These are phyloP conservation scores for Oostethus manadensis DNA, from an alignment of 2,113 vertebrate genomes.

Conservation along the genomic window DNA sequence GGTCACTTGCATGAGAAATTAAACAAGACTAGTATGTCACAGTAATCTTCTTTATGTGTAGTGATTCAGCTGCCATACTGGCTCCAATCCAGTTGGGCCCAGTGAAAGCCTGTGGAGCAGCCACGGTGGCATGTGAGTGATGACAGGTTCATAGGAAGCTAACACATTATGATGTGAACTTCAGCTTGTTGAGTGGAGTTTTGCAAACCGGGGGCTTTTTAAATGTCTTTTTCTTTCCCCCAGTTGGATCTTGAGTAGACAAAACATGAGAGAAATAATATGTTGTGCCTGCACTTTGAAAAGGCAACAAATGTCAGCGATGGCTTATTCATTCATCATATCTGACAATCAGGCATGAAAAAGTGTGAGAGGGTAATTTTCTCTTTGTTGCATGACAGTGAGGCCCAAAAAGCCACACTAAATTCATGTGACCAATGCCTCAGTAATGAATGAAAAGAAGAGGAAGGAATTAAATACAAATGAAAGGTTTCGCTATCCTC, in stretches of 20 bases:
- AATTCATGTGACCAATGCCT: neutral
- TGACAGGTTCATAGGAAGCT: constrained; percentile 6
- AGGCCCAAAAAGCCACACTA: too few species aligned
- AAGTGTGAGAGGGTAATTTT: neutral
- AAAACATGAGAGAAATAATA: constrained; percentile 3
- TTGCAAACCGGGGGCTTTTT: neutral
- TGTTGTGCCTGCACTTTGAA: constrained; percentile 13
- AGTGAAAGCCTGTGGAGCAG: constrained; percentile 7
- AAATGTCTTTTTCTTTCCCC: neutral
- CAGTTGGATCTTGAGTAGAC: constrained; percentile 1
- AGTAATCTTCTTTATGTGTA: constrained; percentile 11
- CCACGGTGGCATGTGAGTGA: constrained; percentile 3
- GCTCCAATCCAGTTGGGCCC: constrained; percentile 35
- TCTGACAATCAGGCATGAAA: neutral
- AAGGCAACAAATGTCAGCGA: neutral
- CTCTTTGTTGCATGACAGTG: neutral
- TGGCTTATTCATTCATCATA: too few species aligned
- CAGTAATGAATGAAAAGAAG: too few species aligned
- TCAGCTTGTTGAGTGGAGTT: constrained; percentile 1
- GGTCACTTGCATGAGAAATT: constrained; percentile 19
- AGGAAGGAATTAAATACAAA: too few species aligned
- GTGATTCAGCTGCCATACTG: constrained; percentile 34
- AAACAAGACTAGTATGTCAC: constrained; percentile 32
- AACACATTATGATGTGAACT: constrained; percentile 9
- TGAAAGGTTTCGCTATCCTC: too few species aligned